Conservation (phyloP, 2,797 vertebrate species). For the Syngnathus acus region DNA sequence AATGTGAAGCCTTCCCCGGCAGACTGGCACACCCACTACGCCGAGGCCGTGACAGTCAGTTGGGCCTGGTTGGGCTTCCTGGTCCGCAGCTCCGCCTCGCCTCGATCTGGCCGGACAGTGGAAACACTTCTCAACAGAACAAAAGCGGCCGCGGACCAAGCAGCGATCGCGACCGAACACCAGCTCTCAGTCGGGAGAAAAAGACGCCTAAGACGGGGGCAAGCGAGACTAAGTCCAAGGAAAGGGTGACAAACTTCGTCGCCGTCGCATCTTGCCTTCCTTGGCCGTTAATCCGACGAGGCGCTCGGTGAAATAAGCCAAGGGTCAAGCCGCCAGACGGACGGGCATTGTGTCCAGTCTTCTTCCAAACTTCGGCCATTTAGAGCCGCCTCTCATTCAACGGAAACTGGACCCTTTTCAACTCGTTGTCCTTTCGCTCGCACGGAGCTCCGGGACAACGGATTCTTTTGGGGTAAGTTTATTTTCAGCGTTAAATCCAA, state of each 20-base stretch:
- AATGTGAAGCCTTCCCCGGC: constrained; percentile 49
- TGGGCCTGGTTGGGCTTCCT: constrained; percentile 70
- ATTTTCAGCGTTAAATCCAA: constrained; percentile 59
- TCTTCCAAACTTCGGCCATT: constrained; percentile 49
- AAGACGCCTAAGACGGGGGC: constrained; percentile 5
- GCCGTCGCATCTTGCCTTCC: constrained; percentile 51
- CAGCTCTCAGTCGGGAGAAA: constrained; percentile 21
- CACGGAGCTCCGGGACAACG: constrained; percentile 16
- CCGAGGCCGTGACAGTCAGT: constrained; percentile 59
- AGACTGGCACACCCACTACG: constrained; percentile 60
- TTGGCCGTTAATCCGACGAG: constrained; percentile 56
- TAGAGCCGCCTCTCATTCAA: constrained; percentile 15
- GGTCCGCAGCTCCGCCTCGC: constrained; percentile 72
- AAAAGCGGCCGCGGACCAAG: constrained; percentile 68
- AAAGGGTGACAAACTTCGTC: constrained; percentile 57
- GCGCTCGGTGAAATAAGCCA: constrained; percentile 55
- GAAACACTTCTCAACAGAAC: constrained; percentile 74
- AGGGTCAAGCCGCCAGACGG: constrained; percentile 59
- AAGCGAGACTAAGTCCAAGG: constrained; percentile 36
- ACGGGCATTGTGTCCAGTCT: constrained; percentile 58
- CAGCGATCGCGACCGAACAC: constrained; percentile 32
- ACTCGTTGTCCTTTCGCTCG: constrained; percentile 1
- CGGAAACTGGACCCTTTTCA: constrained; percentile 7
- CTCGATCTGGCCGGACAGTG: constrained; percentile 72
- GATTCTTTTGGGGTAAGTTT: constrained; percentile 62